Evolutionary conservation across 53 echinoderm and acorn worm genomes (phyloP).

Genomic region (Holothuria scabra): DNA sequence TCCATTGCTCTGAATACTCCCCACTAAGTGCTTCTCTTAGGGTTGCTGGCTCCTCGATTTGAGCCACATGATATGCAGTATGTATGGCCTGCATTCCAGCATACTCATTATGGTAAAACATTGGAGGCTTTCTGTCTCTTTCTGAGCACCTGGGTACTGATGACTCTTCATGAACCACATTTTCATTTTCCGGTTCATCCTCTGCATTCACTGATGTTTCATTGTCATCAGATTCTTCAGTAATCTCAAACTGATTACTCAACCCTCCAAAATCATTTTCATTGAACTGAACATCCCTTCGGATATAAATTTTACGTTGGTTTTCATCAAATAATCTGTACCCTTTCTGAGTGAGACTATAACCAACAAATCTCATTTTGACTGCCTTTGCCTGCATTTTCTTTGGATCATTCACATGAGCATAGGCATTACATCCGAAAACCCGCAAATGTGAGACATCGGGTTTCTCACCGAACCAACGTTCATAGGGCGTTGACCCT

Average conservation of each 20-base stretch:
- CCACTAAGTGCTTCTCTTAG: conserved; percentile 13
- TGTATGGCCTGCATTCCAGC: not conserved
- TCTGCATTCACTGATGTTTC: too few relatives aligned
- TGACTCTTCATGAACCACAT: not conserved
- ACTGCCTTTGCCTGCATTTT: not conserved
- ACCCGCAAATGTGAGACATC: conserved; percentile 1
- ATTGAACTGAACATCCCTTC: too few relatives aligned
- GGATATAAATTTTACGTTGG: too few relatives aligned
- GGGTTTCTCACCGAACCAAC: not conserved
- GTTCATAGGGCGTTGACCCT: conserved; percentile 8
- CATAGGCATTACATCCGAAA: too few relatives aligned
- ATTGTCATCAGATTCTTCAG: too few relatives aligned
- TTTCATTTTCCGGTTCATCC: too few relatives aligned
- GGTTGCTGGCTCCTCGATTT: not conserved
- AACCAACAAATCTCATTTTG: not conserved
- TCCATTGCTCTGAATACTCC: not conserved
- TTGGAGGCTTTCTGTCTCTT: conserved; percentile 4
- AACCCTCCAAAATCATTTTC: too few relatives aligned
- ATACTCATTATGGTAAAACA: conserved; percentile 8
- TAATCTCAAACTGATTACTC: too few relatives aligned
- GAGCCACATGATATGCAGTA: not conserved
- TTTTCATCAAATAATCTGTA: too few relatives aligned
- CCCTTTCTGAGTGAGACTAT: conserved; percentile 12
- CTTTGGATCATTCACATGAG: not conserved
- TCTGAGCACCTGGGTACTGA: not conserved